These are phyloP conservation scores for Cydia pomonella DNA, from an alignment of 1,140 invertebrate species.

Conservation along the genomic window DNA sequence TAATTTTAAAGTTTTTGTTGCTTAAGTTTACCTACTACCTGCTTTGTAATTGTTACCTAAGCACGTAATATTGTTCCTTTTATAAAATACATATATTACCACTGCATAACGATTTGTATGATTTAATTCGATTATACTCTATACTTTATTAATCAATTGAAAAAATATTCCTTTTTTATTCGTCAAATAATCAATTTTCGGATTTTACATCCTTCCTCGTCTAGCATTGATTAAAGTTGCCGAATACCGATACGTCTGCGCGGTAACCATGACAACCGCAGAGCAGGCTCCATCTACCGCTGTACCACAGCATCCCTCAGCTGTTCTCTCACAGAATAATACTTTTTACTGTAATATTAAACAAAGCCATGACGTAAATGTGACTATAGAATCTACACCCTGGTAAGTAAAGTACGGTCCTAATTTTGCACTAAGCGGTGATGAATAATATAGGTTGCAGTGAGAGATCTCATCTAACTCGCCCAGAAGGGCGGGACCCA, in stretches of 20 bases:
- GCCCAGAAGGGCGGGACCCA: not conserved
- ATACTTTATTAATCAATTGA: not conserved
- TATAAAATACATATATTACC: too few relatives aligned
- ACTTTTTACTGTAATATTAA: conserved; percentile 32
- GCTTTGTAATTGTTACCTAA: too few relatives aligned
- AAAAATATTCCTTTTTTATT: not conserved
- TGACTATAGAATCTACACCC: not conserved
- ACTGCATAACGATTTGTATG: too few relatives aligned
- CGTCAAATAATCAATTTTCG: not conserved
- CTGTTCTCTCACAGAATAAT: conserved; percentile 52
- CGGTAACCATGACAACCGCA: conserved; percentile 52
- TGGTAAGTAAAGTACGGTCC: not conserved
- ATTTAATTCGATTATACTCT: too few relatives aligned
- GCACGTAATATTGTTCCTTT: too few relatives aligned
- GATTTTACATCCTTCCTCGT: not conserved
- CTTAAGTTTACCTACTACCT: too few relatives aligned
- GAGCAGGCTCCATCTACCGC: conserved; percentile 63
- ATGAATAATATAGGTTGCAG: conserved; percentile 28
- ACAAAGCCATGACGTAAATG: conserved; percentile 34
- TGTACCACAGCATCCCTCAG: conserved; percentile 58
- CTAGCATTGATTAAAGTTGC: not conserved
- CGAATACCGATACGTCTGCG: conserved; percentile 53
- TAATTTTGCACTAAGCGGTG: conserved; percentile 23
- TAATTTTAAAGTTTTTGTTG: too few relatives aligned
- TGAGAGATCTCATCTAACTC: conserved; percentile 33